Evolutionary conservation across 1,140 invertebrate genomes (phyloP), one percentile per base, ranked within the genome.

Genomic region (Trigoniulus corallinus): DNA sequence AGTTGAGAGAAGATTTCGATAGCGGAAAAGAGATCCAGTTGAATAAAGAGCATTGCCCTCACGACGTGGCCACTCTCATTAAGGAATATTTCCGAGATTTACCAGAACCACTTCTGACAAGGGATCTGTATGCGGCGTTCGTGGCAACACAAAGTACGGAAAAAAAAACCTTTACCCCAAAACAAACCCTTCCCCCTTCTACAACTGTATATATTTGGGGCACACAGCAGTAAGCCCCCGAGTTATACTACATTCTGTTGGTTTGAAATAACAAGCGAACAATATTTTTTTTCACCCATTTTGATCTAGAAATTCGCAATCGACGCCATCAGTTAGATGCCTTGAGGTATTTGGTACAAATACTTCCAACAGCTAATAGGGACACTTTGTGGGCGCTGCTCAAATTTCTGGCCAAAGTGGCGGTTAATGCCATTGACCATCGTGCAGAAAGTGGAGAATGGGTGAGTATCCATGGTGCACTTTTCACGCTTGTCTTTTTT

Each of bases 21-120:
- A 77, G 75, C 54, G 84, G 84, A 13, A 75, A 79, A 56, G 80
- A 86, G 56, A 78, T 81, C 2, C 72, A 76, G 48, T 72, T 94
- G 56, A 80, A 81, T 26, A 71, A 79, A 3, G 81, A 87, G 40
- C 80, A 82, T 54, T 87, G 85, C 70, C 86, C 87, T 0, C 88
- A 94, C 62, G 91, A 96, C 62, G 84, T 95, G 20, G 89, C 88
- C 2, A 84, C 87, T 0, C 70, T 96, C 21, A 71, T 95, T 1
- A 96, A 96, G 63, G 89, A 95, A 64, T 94, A 84, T 68, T 80
- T 95, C 55, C 73, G 91, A 24, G 91, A 95, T 64, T 69, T 96
- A 40, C 89, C 91, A 0, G 89, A 96, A 63, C 86, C 91, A 2
- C 69, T 96, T 20, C 75, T 96, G 1, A 92, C 88, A 57, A 74